Base-by-base conservation (phyloP, 2,797 vertebrate genomes). In the Danio aesculapii region DNA sequence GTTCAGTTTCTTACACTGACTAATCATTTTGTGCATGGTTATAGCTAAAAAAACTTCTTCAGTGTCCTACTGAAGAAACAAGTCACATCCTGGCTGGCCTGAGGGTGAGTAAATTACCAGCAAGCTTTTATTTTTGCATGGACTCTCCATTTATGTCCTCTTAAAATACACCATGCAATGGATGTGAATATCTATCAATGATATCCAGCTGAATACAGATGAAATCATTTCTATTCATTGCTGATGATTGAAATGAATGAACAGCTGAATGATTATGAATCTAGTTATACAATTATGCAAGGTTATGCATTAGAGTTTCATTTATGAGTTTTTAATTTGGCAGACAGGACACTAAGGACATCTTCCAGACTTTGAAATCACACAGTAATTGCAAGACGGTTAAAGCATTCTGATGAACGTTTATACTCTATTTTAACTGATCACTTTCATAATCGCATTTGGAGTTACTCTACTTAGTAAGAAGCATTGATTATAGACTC, bases 251-350 rank as follows among this genome's bases (percentile, higher is more conserved):
- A 70, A 55, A 55, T 55, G 1, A 52, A 69, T 69, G 11, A 55
- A 19, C 39, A 57, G 11, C 16, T 71, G 43, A 73, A 58, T 73
- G 70, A 73, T 59, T 46, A 73, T 46, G 55, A 47, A 12, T 8
- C 11, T 19, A 59, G 16, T 73, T 73, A 44, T 73, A 46, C 17
- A 46, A 30, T 59, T 73, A 73, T 58, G 43, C 41, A 73, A 47
- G 55, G 55, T 47, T 19, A 58, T 47, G 6, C 11, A 9, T 73
- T 73, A 16, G n/a, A 73, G 19, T 59, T 73, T 73, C 7, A 73
- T 73, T 67, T 7, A 44, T 14, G 44, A 73, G 41, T 14, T 3
- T 74, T 73, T 14, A 7, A 73, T 44, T 58, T 59, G 43, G 5
- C 41, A 6, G 71, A 30, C 43, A 59, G 46, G 19, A 17, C 44